phyloP scores from a whole-genome alignment of 2,797 vertebrate species.

The Thalassophryne amazonica region DNA sequence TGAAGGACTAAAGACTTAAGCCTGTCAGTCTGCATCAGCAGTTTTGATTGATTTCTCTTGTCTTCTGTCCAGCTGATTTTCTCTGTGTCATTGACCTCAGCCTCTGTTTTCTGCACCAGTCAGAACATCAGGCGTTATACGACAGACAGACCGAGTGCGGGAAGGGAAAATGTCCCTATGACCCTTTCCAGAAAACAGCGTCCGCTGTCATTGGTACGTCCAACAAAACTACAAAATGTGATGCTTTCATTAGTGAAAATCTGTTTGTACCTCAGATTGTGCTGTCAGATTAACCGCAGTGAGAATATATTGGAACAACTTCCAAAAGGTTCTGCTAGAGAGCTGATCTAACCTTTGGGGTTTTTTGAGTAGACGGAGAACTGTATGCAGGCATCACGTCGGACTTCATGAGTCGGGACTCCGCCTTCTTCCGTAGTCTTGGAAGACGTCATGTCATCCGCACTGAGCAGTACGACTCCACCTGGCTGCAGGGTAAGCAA shows the following conservation, averaged over 20 bases:
- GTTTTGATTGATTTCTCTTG: neutral
- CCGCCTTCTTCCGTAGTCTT: slow-evolving; percentile 81
- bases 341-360: neutral
- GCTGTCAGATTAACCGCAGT: neutral
- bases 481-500: slow-evolving; percentile 79
- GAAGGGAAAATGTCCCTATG: slow-evolving; percentile 83
- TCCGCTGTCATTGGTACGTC: slow-evolving; percentile 76
- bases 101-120: slow-evolving; percentile 54
- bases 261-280: too few relatives aligned
- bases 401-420: slow-evolving; percentile 83
- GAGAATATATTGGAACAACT: neutral
- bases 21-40: neutral
- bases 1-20: neutral
- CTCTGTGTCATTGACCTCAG: slow-evolving; percentile 11
- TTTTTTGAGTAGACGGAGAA: slow-evolving; percentile 70
- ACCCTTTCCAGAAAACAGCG: slow-evolving; percentile 78
- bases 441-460: slow-evolving; percentile 79
- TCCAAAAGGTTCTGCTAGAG: too few relatives aligned
- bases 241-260: too few relatives aligned
- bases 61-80: neutral
- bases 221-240: neutral
- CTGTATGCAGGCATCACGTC: slow-evolving; percentile 82
- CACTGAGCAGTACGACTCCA: slow-evolving; percentile 82
- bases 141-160: slow-evolving; percentile 80
- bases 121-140: slow-evolving; percentile 70